These are phyloP conservation scores for Kryphioiulus occultus DNA, from an alignment of 2,888 invertebrate species.

Conservation along the genomic window DNA sequence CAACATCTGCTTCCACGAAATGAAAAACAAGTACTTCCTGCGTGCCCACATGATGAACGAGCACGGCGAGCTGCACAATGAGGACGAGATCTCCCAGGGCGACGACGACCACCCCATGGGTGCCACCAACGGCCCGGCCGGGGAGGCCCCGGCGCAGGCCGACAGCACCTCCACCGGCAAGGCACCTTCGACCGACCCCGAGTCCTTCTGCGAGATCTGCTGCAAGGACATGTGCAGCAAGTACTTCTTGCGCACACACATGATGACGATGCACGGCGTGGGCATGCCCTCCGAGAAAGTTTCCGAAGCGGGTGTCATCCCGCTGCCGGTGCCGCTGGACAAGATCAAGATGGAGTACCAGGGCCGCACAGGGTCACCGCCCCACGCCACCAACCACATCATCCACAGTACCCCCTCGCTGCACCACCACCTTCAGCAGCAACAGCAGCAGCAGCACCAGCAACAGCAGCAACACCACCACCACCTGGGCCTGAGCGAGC, in stretches of 20 bases:
- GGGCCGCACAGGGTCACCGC: slow-evolving; percentile 46
- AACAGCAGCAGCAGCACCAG: neutral
- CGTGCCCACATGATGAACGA: slow-evolving; percentile 74
- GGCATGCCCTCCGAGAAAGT: slow-evolving; percentile 70
- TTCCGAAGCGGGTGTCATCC: slow-evolving; percentile 74
- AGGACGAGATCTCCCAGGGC: slow-evolving; percentile 59
- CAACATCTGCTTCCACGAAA: slow-evolving; percentile 74
- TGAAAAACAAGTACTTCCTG: slow-evolving; percentile 75
- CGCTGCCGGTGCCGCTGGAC: slow-evolving; percentile 57
- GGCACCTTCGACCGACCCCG: slow-evolving; percentile 55
- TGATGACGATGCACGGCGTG: slow-evolving; percentile 70
- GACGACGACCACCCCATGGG: neutral
- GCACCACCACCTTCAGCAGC: slow-evolving; percentile 41
- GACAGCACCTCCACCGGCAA: neutral
- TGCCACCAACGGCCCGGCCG: slow-evolving; percentile 14
- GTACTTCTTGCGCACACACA: slow-evolving; percentile 68
- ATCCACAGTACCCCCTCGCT: too few species aligned
- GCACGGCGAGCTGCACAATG: slow-evolving; percentile 69
- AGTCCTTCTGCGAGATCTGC: slow-evolving; percentile 67
- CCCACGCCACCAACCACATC: slow-evolving; percentile 36
- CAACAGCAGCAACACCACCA: neutral
- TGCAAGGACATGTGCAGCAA: slow-evolving; percentile 70
- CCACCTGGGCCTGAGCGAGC: slow-evolving; percentile 44
- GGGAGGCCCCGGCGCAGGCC: neutral
- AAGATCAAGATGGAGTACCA: slow-evolving; percentile 42